Evolutionary conservation across 1,140 invertebrate species (phyloP).

Genomic region (Tetramorium simillimum): DNA sequence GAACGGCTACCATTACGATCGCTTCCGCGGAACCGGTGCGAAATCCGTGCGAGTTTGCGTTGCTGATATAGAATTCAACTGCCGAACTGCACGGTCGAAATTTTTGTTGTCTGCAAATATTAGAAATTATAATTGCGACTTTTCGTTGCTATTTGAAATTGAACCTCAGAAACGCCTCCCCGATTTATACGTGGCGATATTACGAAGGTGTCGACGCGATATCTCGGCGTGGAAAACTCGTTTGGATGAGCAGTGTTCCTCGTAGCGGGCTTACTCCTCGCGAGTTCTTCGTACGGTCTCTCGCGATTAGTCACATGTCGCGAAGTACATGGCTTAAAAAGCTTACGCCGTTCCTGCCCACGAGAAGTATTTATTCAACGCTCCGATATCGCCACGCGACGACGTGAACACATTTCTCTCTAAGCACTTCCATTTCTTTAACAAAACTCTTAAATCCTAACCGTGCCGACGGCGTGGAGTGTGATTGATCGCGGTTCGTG

Average conservation of each 20-base stretch:
- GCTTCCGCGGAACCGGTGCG: neutral
- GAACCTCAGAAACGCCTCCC: neutral
- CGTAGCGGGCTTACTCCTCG: neutral
- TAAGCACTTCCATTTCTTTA: conserved; percentile 30
- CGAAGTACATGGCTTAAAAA: conserved; percentile 54
- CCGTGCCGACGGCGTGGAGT: conserved; percentile 25
- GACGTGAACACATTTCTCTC: conserved; percentile 44
- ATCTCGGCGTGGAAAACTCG: conserved; percentile 27
- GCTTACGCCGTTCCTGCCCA: neutral
- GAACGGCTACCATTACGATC: conserved; percentile 33
- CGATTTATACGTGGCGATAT: neutral
- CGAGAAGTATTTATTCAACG: conserved; percentile 40
- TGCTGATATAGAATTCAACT: neutral
- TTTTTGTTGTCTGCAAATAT: neutral
- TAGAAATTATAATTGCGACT: neutral
- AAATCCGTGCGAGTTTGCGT: neutral
- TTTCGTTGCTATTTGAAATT: neutral
- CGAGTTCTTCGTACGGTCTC: conserved; percentile 8
- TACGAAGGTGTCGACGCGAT: neutral
- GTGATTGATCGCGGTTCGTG: conserved; percentile 77
- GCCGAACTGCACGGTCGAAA: neutral
- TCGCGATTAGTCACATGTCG: conserved; percentile 51
- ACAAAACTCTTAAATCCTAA: conserved; percentile 45
- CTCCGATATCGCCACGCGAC: conserved; percentile 13
- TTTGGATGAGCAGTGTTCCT: conserved; percentile 15